These are phyloP conservation scores for Tor tambroides DNA, from an alignment of 2,113 vertebrate species.

Conservation along the genomic window DNA sequence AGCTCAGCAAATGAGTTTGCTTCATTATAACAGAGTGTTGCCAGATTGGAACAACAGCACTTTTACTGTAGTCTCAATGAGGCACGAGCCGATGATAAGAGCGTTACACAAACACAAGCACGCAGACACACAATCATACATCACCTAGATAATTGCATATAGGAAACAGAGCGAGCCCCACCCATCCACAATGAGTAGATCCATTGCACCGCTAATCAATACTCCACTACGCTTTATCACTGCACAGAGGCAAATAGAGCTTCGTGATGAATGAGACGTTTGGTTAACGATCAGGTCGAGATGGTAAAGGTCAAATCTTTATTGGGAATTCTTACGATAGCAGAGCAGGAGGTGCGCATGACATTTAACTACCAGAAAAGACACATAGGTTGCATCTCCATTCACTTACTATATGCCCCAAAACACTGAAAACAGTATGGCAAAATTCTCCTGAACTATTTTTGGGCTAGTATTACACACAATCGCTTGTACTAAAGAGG, in stretches of 20 bases:
- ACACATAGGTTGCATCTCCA: not conserved
- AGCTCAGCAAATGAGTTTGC: conserved; percentile 22
- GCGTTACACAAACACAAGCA: conserved; percentile 9
- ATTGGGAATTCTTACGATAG: conserved; percentile 38
- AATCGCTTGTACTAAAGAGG: not conserved
- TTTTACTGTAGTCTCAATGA: conserved; percentile 49
- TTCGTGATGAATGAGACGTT: conserved; percentile 52
- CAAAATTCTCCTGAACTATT: not conserved
- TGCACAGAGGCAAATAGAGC: conserved; percentile 27
- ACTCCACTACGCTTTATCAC: conserved; percentile 48
- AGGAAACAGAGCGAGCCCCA: conserved; percentile 34
- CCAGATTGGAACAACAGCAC: conserved; percentile 44
- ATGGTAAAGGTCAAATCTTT: conserved; percentile 50
- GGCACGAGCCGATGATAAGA: conserved; percentile 20
- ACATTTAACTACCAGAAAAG: conserved; percentile 7
- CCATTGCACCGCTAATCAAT: conserved; percentile 50
- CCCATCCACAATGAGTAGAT: conserved; percentile 50
- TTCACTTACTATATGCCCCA: not conserved
- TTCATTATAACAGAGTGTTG: conserved; percentile 45
- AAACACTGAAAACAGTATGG: not conserved
- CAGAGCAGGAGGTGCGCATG: conserved; percentile 15
- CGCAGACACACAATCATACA: conserved; percentile 15
- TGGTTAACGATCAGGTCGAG: conserved; percentile 48
- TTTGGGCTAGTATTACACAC: not conserved
- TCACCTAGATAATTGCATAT: conserved; percentile 30